phyloP scores from a whole-genome alignment of 2,797 vertebrate species.

The Trematomus bernacchii region DNA sequence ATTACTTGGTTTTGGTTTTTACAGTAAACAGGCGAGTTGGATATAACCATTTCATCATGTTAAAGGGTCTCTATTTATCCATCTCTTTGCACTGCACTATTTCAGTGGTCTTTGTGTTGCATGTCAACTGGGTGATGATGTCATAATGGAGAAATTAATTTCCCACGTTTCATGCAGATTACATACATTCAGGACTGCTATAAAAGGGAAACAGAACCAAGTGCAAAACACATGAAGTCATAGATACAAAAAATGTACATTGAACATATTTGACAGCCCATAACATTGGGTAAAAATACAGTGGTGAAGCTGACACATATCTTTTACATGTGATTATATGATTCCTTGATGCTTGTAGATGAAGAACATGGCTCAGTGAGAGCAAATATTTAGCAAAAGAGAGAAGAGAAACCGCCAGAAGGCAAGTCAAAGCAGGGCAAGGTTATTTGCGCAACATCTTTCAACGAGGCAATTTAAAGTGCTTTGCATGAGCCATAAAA shows the following conservation, averaged over 20 bases:
- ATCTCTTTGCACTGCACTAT: not conserved
- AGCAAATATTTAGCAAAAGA: not conserved
- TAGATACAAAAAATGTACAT: not conserved
- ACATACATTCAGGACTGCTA: not conserved
- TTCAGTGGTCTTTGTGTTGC: not conserved
- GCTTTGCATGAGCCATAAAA: not conserved
- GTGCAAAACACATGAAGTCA: not conserved
- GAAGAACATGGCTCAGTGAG: not conserved
- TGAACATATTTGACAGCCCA: constrained; percentile 9
- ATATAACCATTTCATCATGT: too few relatives aligned
- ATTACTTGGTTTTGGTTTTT: not conserved
- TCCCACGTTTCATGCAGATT: not conserved
- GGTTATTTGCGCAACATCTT: constrained; percentile 8
- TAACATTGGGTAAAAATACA: not conserved
- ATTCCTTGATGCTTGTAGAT: not conserved
- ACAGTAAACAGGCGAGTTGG: too few relatives aligned
- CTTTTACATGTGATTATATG: constrained; percentile 15
- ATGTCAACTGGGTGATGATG: not conserved
- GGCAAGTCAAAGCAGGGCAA: not conserved
- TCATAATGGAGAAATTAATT: not conserved
- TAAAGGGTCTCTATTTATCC: not conserved
- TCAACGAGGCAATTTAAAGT: not conserved
- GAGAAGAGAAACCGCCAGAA: constrained; percentile 4
- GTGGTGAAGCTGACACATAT: constrained; percentile 14
- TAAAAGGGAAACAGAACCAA: not conserved